phyloP scores from a whole-genome alignment of 2,113 vertebrate genomes.

The Platysternon megacephalum region DNA sequence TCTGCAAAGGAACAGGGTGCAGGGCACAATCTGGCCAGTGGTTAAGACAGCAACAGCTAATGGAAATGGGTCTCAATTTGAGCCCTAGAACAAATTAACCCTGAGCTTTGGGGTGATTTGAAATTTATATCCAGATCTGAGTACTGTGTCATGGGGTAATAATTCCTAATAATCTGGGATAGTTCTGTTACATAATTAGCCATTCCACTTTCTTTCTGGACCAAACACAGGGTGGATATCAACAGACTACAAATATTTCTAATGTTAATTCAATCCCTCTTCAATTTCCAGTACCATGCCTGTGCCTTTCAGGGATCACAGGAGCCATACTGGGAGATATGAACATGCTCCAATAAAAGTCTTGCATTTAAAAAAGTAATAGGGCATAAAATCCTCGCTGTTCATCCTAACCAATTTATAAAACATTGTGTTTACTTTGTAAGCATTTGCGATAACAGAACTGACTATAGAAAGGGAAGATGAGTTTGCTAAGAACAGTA shows the following conservation, averaged over 20 bases:
- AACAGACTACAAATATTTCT: not conserved
- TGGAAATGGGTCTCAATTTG: not conserved
- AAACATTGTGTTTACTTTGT: slow-evolving; percentile 64
- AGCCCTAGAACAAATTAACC: not conserved
- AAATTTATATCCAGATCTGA: not conserved
- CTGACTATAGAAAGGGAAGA: slow-evolving; percentile 70
- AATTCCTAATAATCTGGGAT: not conserved
- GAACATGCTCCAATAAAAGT: slow-evolving; percentile 29
- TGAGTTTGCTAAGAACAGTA: slow-evolving; percentile 70
- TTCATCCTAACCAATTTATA: slow-evolving; percentile 54
- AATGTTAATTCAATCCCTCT: not conserved
- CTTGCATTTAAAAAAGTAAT: slow-evolving; percentile 60
- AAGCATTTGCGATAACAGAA: slow-evolving; percentile 74
- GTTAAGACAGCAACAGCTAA: not conserved
- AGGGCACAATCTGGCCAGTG: fast-evolving
- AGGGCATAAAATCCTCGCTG: slow-evolving; percentile 28
- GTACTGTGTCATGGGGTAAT: not conserved
- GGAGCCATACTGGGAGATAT: not conserved
- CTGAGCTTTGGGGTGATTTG: not conserved
- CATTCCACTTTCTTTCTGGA: not conserved
- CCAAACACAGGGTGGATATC: not conserved
- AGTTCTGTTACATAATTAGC: not conserved
- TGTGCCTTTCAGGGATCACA: not conserved
- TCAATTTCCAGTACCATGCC: not conserved
- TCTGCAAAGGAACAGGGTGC: not conserved